Evolutionary conservation across 2,113 vertebrate genomes (phyloP).

Genomic region (Festucalex cinctus): DNA sequence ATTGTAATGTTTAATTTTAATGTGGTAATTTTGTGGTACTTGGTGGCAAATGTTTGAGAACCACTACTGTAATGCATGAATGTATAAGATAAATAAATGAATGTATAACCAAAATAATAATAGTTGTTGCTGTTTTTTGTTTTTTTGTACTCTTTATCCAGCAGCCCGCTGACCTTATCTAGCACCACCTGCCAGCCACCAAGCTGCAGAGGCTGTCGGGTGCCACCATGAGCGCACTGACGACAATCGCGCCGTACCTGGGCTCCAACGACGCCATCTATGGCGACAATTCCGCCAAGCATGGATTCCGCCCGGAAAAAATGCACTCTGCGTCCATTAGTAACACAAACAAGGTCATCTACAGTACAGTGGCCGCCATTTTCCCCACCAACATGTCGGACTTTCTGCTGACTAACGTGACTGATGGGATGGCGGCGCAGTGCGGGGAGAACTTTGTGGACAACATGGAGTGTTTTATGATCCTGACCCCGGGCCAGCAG

Average conservation of each 20-base stretch:
- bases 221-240: conserved; percentile 87
- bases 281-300: conserved; percentile 81
- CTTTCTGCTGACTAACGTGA: conserved; percentile 78
- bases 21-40: too few relatives aligned
- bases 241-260: conserved; percentile 86
- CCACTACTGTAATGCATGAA: not conserved
- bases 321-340: conserved; percentile 81
- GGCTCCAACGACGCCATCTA: conserved; percentile 90
- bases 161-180: conserved; percentile 61
- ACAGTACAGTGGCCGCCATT: conserved; percentile 70
- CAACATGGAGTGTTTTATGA: conserved; percentile 98
- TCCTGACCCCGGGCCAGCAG: conserved; percentile 93
- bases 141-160: conserved; percentile 27
- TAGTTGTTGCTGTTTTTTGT: too few relatives aligned
- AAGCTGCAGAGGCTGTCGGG: conserved; percentile 90
- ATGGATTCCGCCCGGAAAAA: conserved; percentile 83
- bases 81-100: not conserved
- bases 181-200: conserved; percentile 75
- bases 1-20: too few relatives aligned
- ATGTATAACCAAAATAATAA: too few relatives aligned
- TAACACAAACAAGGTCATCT: conserved; percentile 80
- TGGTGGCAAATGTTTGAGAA: too few relatives aligned
- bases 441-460: conserved; percentile 95
- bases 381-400: conserved; percentile 86
- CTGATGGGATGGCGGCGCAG: conserved; percentile 72